These are phyloP conservation scores for Cyprinodon brontotheroides DNA, from an alignment of 2,113 vertebrate species.

Conservation along the genomic window DNA sequence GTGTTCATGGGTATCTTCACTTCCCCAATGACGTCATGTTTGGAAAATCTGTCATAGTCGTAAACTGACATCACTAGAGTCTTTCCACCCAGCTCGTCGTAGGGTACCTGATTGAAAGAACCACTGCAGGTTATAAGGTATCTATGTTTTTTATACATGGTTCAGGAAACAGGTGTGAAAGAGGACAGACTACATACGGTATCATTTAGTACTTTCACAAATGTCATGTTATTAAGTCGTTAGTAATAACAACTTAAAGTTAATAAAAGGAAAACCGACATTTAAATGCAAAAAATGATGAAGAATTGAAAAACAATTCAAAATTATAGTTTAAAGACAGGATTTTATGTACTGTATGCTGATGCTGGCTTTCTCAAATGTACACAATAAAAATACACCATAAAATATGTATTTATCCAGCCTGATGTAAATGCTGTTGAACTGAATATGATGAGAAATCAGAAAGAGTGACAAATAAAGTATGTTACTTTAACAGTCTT, in stretches of 20 bases:
- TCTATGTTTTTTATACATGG: background rate
- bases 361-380: background rate
- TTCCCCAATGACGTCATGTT: conserved; percentile 96
- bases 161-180: background rate
- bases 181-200: background rate
- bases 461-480: too few relatives aligned
- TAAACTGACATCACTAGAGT: conserved; percentile 95
- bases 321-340: too few relatives aligned
- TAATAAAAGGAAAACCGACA: background rate
- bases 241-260: background rate
- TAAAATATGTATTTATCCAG: background rate
- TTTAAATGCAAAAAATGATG: background rate
- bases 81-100: conserved; percentile 96
- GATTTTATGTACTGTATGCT: background rate
- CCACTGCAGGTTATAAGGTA: background rate
- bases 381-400: background rate
- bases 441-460: background rate
- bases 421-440: too few relatives aligned
- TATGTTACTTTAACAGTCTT: background rate
- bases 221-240: background rate
- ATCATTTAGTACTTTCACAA: background rate
- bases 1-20: conserved; percentile 97
- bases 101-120: conserved; percentile 84
- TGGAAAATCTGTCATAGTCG: conserved; percentile 97
- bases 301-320: too few relatives aligned